Base-by-base conservation (phyloP, 1,140 invertebrate genomes). In the Halictus rubicundus region DNA sequence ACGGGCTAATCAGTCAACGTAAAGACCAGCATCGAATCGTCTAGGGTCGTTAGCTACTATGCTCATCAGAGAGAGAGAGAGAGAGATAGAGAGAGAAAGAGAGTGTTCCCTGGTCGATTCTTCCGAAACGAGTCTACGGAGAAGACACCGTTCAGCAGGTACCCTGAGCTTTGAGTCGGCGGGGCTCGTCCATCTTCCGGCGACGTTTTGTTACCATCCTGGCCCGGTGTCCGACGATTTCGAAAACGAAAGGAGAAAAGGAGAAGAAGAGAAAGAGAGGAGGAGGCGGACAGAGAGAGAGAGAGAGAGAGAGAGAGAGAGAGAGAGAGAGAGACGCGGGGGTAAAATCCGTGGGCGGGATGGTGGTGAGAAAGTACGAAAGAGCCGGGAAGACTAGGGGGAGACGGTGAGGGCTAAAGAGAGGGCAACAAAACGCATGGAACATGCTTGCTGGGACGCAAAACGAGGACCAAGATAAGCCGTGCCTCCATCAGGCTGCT, bases 391-490 rank as follows among this genome's bases (percentile, higher is more conserved):
- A 64, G 71, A 49, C 57, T 27, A 78, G 77, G 69, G 70, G 65
- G 46, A 71, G 81, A 61, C 64, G 72, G 65, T 66, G 83, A 80
- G 78, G 75, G 80, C 68, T 82, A 77, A 89, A 87, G 89, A 86
- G 89, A 90, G 88, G 90, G 90, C 91, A 91, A 92, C 90, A 90
- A 92, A 92, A 92, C 89, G 89, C 88, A 89, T 80, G 87, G 89
- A 90, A 92, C 90, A 92, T 82, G 89, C 86, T 78, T 83, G 87
- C 87, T 25, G 83, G 86, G 87, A 90, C 85, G 88, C 88, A 92
- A 91, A 92, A 92, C 88, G 89, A 92, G 90, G 86, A 93, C 86
- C 88, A 80, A 92, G 92, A 93, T 93, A 93, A 93, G 91, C 91
- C 88, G 88, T 90, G 89, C 89, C 91, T 91, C 90, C 90, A 91